Evolutionary conservation across 2,797 vertebrate genomes (phyloP).

Genomic region (Mycteria americana): DNA sequence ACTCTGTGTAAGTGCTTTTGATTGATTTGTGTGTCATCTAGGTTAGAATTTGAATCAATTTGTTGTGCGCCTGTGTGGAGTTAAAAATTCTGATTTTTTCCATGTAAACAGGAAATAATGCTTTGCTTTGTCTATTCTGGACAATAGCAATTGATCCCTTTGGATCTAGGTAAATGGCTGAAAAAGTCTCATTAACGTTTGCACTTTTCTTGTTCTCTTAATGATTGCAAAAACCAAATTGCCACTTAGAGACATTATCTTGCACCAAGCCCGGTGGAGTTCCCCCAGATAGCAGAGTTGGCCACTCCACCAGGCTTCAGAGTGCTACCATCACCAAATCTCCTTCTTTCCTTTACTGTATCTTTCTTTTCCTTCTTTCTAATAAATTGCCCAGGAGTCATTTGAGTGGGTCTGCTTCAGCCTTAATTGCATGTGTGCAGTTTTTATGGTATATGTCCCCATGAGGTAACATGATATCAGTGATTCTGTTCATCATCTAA

Average conservation of each 20-base stretch:
- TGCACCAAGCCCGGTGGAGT: not conserved
- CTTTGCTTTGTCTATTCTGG: not conserved
- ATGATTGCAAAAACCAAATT: not conserved
- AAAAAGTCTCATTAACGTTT: not conserved
- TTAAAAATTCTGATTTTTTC: not conserved
- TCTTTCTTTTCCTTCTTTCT: not conserved
- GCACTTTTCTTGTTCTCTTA: not conserved
- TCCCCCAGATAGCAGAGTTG: not conserved
- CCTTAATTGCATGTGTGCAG: not conserved
- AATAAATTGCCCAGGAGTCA: rapidly evolving
- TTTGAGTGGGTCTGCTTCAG: not conserved
- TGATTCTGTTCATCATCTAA: not conserved
- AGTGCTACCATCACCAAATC: not conserved
- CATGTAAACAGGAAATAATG: not conserved
- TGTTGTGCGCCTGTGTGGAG: not conserved
- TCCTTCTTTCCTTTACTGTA: no score
- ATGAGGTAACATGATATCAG: not conserved
- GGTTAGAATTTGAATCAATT: not conserved
- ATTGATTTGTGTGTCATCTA: not conserved
- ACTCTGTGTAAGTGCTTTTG: not conserved
- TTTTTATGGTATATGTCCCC: not conserved
- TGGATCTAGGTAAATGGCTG: not conserved
- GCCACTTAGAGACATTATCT: not conserved
- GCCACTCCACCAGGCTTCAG: not conserved
- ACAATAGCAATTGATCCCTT: not conserved